A percentile compares a stretch with the other conserved stretches of the same genome.
Conservation (phyloP, 2,797 vertebrate species). For the Bovichtus diacanthus region DNA sequence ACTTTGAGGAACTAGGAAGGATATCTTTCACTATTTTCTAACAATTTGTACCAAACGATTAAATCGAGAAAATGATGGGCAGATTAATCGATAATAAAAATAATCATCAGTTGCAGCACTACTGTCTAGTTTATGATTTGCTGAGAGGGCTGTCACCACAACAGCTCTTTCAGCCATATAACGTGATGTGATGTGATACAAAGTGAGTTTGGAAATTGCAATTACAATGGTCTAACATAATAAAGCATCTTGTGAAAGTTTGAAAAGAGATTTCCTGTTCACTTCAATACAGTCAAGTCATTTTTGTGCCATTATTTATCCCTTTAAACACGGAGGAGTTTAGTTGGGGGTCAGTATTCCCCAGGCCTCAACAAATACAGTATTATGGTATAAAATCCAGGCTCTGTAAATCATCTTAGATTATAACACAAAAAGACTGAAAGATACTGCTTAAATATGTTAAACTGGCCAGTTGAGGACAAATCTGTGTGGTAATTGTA, state of each 20-base stretch:
- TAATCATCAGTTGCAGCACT: not conserved
- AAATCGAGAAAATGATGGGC: no score
- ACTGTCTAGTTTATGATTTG: not conserved
- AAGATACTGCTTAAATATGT: not conserved
- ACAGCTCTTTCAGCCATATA: not conserved
- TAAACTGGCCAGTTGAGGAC: not conserved
- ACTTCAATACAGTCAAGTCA: not conserved
- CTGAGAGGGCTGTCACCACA: not conserved
- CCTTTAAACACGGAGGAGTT: not conserved
- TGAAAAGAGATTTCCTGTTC: conserved; percentile 3
- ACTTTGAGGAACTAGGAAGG: no score
- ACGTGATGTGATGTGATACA: not conserved
- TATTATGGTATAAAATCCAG: not conserved
- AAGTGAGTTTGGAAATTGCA: not conserved
- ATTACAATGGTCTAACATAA: conserved; percentile 15
- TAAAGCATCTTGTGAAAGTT: conserved; percentile 30
- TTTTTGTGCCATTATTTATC: not conserved
- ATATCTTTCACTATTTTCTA: no score
- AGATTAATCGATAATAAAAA: no score
- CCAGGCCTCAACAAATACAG: not conserved
- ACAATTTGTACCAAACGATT: no score
- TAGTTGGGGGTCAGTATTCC: not conserved
- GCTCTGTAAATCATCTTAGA: not conserved
- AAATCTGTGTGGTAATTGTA: conserved; percentile 18
- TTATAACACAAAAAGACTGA: not conserved